A percentile compares a stretch with the other conserved stretches of the same genome.
These are phyloP conservation scores for Diabrotica balteata DNA, from an alignment of 2,888 invertebrate genomes.

Conservation along the genomic window DNA sequence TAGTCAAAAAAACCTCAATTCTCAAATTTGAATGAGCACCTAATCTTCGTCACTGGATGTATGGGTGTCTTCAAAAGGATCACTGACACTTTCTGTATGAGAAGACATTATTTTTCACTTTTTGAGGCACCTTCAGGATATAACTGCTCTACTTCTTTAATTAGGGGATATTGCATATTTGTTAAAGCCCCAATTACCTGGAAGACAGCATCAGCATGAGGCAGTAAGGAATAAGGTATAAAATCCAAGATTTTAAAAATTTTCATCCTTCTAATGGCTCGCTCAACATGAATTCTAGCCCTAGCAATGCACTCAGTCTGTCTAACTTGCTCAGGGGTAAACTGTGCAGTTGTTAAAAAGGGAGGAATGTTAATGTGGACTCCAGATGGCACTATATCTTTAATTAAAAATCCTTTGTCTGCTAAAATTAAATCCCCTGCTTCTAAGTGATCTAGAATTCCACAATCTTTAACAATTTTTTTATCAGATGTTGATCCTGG, in stretches of 20 bases:
- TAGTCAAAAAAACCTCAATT: too few relatives aligned
- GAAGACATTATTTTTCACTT: neutral
- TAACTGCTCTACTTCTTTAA: neutral
- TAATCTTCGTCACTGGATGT: too few relatives aligned
- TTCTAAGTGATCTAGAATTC: constrained; percentile 36
- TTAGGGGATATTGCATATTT: neutral
- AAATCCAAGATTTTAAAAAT: constrained; percentile 19
- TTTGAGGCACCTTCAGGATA: neutral
- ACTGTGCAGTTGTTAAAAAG: constrained; percentile 16
- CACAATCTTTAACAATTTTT: constrained; percentile 39
- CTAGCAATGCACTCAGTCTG: constrained; percentile 39
- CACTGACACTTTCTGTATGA: too few relatives aligned
- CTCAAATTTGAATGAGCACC: too few relatives aligned
- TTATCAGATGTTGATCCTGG: constrained; percentile 45
- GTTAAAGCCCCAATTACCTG: neutral
- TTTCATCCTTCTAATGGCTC: constrained; percentile 41
- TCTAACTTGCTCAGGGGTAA: constrained; percentile 30
- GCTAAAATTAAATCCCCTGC: constrained; percentile 43
- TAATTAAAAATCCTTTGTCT: constrained; percentile 44
- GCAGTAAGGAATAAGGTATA: constrained; percentile 1
- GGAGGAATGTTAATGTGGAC: constrained; percentile 42
- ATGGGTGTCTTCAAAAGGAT: too few relatives aligned
- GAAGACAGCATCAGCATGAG: constrained; percentile 1
- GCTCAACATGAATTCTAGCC: constrained; percentile 42
- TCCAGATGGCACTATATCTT: constrained; percentile 40